A percentile compares a stretch with the other conserved stretches of the same genome.
phyloP scores from a whole-genome alignment of 2,888 invertebrate genomes.

The Yponomeuta sedellus region DNA sequence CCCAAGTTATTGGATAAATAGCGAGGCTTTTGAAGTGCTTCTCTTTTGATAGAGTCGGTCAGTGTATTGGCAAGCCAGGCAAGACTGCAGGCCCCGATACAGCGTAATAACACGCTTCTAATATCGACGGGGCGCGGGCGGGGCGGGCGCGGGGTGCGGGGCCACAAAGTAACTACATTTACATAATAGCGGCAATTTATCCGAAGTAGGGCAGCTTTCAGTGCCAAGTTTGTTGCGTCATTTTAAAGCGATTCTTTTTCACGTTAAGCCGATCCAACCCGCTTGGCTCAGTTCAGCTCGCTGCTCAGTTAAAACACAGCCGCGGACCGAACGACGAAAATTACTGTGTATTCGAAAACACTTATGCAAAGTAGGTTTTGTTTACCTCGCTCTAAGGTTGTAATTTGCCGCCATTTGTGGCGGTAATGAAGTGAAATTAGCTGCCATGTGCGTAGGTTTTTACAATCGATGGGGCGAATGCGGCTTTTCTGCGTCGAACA shows the following conservation, averaged over 20 bases:
- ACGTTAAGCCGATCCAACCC: constrained; percentile 3
- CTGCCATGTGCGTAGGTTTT: background rate
- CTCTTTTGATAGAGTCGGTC: background rate
- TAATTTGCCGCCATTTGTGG: background rate
- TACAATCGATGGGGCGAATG: background rate
- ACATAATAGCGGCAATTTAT: constrained; percentile 14
- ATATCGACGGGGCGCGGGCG: constrained; percentile 2
- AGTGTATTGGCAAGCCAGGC: background rate
- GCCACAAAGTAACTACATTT: constrained; percentile 14
- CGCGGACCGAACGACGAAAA: background rate
- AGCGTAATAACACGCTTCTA: constrained; percentile 4
- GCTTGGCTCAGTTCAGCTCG: constrained; percentile 2
- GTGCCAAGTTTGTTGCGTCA: constrained; percentile 15
- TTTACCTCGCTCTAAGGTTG: background rate
- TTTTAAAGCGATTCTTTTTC: constrained; percentile 15
- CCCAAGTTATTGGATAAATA: background rate
- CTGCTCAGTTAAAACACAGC: background rate
- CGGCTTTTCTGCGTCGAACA: background rate
- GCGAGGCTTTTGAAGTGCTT: background rate
- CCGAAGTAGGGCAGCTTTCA: constrained; percentile 14
- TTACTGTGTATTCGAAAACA: background rate
- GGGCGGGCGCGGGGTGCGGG: constrained; percentile 7
- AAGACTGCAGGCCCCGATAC: background rate
- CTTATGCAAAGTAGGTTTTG: background rate
- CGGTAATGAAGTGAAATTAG: background rate